Base-by-base conservation (phyloP, 2,113 vertebrate genomes). In the Zosterops lateralis region DNA sequence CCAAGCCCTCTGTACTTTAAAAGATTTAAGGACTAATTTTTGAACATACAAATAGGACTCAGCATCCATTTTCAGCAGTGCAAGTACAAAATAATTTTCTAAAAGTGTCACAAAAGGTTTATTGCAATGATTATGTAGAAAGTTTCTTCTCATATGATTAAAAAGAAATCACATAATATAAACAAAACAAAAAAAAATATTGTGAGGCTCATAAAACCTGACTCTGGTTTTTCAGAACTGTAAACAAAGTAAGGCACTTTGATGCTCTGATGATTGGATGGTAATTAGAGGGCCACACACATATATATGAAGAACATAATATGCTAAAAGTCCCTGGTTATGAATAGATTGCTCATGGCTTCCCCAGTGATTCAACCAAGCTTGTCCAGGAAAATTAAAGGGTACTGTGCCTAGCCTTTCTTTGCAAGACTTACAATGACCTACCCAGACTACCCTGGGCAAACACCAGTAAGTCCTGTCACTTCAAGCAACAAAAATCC, bases 231-330 rank as follows among this genome's bases (percentile, higher is more conserved):
- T 91, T 85, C 71, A 80, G 47, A 64, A 50, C 24, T 84, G 17
- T 73, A 89, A 91, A 93, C 34, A 93, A 89, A 79, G 34, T 32
- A 45, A 86, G 57, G 53, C 26, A 76, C 87, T 93, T 89, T 87
- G 89, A 89, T 89, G 74, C 38, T 89, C 50, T 91, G 58, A 51
- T 83, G 74, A 85, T 60, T 82, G 64, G 62, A 70, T 50, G 32
- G 42, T 66, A 96, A 93, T 93, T 91, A 93, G 71, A 93, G 48
- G 90, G 82, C 87, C 88, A 96, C 93, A 88, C 67, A 94, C 75
- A 38, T 25, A 18, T 51, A 58, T 42, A 70, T 54, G 50, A 79
- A 85, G 34, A 87, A 18, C 32, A 58, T 25, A 70, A 60, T 65
- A 57, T 1, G 2, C 75, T 85, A 68, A 57, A 78, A 82, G 71